Evolutionary conservation across 1,140 invertebrate genomes (phyloP).

Genomic region (Pemphigus obesinymphae): DNA sequence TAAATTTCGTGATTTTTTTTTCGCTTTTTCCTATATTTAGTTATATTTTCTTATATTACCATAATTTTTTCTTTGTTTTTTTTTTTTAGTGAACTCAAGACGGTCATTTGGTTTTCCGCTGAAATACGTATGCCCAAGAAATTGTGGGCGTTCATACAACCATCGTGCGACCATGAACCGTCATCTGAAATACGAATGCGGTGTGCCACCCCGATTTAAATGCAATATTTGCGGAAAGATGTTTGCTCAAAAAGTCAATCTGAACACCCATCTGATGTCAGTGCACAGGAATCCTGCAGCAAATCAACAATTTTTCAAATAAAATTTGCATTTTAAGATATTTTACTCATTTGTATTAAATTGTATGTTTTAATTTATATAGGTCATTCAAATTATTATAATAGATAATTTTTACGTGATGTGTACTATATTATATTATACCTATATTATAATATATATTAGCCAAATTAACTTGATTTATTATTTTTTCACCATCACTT

Average conservation of each 20-base stretch:
- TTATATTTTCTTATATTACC: too few species aligned
- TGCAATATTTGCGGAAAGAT: conserved; percentile 72
- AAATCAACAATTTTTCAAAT: neutral
- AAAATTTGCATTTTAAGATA: neutral
- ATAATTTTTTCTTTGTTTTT: neutral
- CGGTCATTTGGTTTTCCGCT: neutral
- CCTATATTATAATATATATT: neutral
- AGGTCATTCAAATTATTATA: neutral
- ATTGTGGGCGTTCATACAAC: conserved; percentile 49
- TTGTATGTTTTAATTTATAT: neutral
- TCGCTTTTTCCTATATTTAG: neutral
- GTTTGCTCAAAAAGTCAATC: conserved; percentile 62
- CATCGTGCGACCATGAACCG: conserved; percentile 50
- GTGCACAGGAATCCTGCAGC: neutral
- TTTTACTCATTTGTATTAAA: neutral
- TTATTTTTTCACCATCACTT: neutral
- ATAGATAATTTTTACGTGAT: too few species aligned
- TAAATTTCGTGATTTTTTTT: neutral
- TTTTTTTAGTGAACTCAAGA: neutral
- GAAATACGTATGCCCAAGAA: conserved; percentile 43
- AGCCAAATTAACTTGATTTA: neutral
- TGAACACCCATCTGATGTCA: conserved; percentile 41
- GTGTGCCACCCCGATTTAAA: conserved; percentile 72
- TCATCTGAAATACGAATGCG: conserved; percentile 52
- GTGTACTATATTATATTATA: neutral